Base-by-base conservation (phyloP, 2,113 vertebrate species). In the Tricholaema leucomelas region DNA sequence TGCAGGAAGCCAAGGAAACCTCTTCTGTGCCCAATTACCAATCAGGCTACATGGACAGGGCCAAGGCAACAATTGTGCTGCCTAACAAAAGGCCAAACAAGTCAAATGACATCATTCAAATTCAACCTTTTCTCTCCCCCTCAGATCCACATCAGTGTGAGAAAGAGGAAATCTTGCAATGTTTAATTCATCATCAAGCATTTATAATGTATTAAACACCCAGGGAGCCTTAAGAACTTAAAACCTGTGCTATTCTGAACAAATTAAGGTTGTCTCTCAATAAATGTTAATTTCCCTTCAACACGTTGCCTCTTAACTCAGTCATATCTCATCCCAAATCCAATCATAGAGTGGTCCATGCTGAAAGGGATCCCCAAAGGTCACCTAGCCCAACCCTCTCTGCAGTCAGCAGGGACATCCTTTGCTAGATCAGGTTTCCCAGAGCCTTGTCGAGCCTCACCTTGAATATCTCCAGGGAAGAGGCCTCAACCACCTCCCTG, bases 1-100 rank as follows among this genome's bases (percentile, higher is more conserved):
- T 81, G 76, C 2, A 1, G 92, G 86, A 90, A 91, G 83, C 85
- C 48, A 83, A 59, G 63, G 18, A 65, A 92, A 92, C 52, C 40
- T 87, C n/a, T 79, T 85, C 40, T 91, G 24, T 67, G 84, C 89
- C 42, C 25, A 89, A 80, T 95, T 94, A 81, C 77, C 93, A 90
- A 89, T 91, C 76, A 73, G 1, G 0, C 12, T 80, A 79, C 64
- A 23, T 38, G 65, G 71, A 24, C 56, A 64, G 35, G 74, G 85
- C 60, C 10, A 21, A 90, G 46, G n/a, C 55, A 78, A 77, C 70
- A 72, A 67, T 75, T 76, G 23, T 33, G 69, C 74, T 70, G 54
- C 33, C 69, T 93, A 94, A 83, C 80, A 89, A 85, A 91, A 92
- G 77, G 54, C 82, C 63, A 85, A 72, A 76, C 40, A 81, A 80